phyloP scores from a whole-genome alignment of 2,888 invertebrate genomes.

The Hyposoter dolosus region DNA sequence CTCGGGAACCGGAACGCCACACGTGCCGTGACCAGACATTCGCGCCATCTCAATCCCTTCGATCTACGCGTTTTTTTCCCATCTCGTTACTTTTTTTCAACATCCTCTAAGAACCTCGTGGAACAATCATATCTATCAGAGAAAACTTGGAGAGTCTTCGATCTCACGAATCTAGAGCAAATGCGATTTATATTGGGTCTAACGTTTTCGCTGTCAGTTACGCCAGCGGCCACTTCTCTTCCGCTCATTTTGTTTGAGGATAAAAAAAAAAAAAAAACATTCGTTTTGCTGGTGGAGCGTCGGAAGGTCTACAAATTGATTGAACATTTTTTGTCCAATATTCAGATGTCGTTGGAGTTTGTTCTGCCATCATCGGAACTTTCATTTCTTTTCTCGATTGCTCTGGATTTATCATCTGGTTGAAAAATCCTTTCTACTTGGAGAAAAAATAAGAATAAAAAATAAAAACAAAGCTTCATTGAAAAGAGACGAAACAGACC shows the following conservation, averaged over 20 bases:
- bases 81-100: conserved; percentile 1
- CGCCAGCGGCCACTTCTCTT: conserved; percentile 27
- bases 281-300: background rate
- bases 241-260: conserved; percentile 6
- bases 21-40: conserved; percentile 35
- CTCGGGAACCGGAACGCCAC: conserved; percentile 56
- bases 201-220: conserved; percentile 18
- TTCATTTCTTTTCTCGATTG: background rate
- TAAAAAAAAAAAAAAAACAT: conserved; percentile 1
- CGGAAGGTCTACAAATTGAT: background rate
- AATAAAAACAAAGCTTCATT: conserved; percentile 15
- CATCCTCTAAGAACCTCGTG: conserved; percentile 14
- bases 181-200: conserved; percentile 29
- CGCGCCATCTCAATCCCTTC: conserved; percentile 15
- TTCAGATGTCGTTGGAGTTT: background rate
- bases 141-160: conserved; percentile 16
- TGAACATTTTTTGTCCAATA: conserved; percentile 16
- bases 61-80: background rate
- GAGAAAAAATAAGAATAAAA: conserved; percentile 7
- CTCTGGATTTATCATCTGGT: background rate
- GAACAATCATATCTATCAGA: conserved; percentile 46
- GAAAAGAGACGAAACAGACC: background rate
- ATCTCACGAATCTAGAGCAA: background rate
- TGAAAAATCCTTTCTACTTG: conserved; percentile 3
- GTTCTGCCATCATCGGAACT: background rate